These are phyloP conservation scores for Leptinotarsa defecta DNA, from an alignment of 1,140 invertebrate genomes.

Conservation along the genomic window DNA sequence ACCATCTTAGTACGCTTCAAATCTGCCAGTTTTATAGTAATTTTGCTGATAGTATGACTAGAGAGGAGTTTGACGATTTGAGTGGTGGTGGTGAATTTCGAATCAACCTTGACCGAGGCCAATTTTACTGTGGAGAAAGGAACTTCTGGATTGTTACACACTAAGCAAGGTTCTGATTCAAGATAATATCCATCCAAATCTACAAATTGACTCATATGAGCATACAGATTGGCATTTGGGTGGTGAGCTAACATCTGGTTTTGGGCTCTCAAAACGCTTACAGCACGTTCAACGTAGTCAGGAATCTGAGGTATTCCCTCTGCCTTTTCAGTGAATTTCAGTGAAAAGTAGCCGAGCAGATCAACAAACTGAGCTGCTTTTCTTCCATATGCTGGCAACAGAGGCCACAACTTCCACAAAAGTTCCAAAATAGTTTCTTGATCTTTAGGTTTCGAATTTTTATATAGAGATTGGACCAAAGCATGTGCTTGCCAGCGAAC, in stretches of 20 bases:
- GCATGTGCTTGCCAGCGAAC: conserved; percentile 96
- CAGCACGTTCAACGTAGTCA: conserved; percentile 83
- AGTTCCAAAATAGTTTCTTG: conserved; percentile 81
- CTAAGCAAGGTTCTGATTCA: conserved; percentile 95
- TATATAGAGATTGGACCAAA: conserved; percentile 82
- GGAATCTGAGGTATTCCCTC: conserved; percentile 59
- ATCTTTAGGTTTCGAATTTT: conserved; percentile 77
- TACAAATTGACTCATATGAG: conserved; percentile 86
- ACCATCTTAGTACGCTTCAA: conserved; percentile 98
- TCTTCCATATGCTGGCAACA: conserved; percentile 86
- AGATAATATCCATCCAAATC: conserved; percentile 96
- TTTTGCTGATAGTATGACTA: conserved; percentile 93
- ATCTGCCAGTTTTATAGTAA: conserved; percentile 91
- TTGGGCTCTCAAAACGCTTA: conserved; percentile 82
- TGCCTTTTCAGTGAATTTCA: conserved; percentile 48
- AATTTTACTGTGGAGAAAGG: conserved; percentile 91
- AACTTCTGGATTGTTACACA: conserved; percentile 97
- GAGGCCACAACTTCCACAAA: conserved; percentile 90
- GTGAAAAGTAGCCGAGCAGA: conserved; percentile 72
- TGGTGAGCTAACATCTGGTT: conserved; percentile 88
- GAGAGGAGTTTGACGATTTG: conserved; percentile 96
- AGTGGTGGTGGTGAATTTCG: conserved; percentile 96
- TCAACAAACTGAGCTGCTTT: conserved; percentile 97
- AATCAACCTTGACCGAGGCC: conserved; percentile 92
- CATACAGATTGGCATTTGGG: conserved; percentile 92